These are phyloP conservation scores for Arbacia lixula DNA, from an alignment of 53 echinoderm and acorn worm genomes.

Conservation along the genomic window DNA sequence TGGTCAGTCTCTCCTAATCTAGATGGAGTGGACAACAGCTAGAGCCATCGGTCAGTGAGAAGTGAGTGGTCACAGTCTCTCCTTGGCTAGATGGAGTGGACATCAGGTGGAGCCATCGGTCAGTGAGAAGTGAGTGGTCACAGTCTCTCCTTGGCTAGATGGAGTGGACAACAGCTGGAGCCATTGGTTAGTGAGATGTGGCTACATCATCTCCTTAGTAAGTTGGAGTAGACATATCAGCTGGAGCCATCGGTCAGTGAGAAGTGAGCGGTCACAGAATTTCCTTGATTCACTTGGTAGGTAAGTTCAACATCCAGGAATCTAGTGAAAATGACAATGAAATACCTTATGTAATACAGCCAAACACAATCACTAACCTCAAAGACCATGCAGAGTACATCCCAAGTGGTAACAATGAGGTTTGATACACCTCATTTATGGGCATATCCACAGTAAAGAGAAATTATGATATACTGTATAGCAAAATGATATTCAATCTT, in stretches of 20 bases:
- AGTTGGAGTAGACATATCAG: too few species aligned
- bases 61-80: too few species aligned
- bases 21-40: too few species aligned
- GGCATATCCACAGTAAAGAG: too few species aligned
- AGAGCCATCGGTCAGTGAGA: too few species aligned
- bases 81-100: not conserved
- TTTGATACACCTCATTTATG: too few species aligned
- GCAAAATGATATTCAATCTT: too few species aligned
- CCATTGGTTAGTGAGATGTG: not conserved
- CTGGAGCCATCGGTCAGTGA: constrained; percentile 64
- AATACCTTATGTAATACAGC: not conserved
- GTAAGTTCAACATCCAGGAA: constrained; percentile 55
- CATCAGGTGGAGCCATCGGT: not conserved
- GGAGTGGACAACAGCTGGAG: not conserved
- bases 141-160: constrained; percentile 3
- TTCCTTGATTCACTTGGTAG: constrained; percentile 43
- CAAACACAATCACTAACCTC: not conserved
- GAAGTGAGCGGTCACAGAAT: constrained; percentile 39
- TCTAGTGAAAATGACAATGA: constrained; percentile 2
- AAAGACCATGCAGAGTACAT: too few species aligned
- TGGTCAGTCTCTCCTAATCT: too few species aligned
- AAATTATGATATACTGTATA: too few species aligned
- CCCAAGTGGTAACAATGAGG: too few species aligned
- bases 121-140: not conserved
- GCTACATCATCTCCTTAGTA: too few species aligned